Percentiles rank a stretch among this genome's conserved stretches.
phyloP scores from a whole-genome alignment of 2,797 vertebrate genomes.

The Brachyalestes nurse region DNA sequence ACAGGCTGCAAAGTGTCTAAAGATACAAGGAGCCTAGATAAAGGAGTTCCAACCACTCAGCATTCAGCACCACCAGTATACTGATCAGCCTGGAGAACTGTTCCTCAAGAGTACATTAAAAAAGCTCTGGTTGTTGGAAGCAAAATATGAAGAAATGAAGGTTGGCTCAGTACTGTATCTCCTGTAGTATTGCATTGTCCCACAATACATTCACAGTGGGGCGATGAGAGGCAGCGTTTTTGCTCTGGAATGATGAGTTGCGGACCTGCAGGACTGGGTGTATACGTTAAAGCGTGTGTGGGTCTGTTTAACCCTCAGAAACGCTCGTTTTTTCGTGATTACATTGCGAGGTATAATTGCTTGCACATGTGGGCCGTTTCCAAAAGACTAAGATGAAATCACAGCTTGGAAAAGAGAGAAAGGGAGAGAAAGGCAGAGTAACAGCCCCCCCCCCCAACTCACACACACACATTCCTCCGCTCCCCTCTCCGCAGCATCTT shows the following conservation, averaged over 20 bases:
- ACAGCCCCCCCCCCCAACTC: no score
- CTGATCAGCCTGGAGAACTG: no score
- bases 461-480: conserved; percentile 53
- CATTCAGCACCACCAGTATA: no score
- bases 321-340: conserved; percentile 53
- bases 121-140: no score
- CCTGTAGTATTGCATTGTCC: background rate
- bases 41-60: no score
- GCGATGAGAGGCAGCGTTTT: background rate
- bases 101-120: no score
- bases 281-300: conserved; percentile 20
- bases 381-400: conserved; percentile 60
- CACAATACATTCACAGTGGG: background rate
- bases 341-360: conserved; percentile 60
- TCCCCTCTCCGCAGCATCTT: conserved; percentile 62
- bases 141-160: no score
- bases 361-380: conserved; percentile 61
- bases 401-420: conserved; percentile 54
- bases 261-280: conserved; percentile 3
- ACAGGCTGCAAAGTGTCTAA: no score
- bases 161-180: no score
- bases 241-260: background rate
- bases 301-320: conserved; percentile 34
- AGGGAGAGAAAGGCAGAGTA: conserved; percentile 35
- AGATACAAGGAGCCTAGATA: no score